Evolutionary conservation across 92 coral and sea anemone genomes (phyloP).

Genomic region (Actinernus sp.): DNA sequence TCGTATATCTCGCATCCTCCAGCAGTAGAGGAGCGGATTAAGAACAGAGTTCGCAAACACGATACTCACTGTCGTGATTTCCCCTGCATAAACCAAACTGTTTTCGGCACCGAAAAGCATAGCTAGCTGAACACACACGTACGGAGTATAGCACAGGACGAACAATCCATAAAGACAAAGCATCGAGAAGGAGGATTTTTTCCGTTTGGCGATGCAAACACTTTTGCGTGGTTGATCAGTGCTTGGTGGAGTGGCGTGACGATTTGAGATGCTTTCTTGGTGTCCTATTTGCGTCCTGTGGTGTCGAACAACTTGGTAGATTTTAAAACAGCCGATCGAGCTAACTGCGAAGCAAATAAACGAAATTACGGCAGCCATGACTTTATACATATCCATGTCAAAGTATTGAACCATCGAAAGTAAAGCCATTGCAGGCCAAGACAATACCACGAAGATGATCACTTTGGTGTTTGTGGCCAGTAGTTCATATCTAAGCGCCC

Average conservation of each 20-base stretch:
- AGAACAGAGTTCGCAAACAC: conserved; percentile 29
- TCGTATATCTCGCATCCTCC: conserved; percentile 43
- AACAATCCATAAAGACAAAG: conserved; percentile 24
- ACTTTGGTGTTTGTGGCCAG: conserved; percentile 26
- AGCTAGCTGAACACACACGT: conserved; percentile 28
- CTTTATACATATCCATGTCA: conserved; percentile 2
- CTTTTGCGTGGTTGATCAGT: not conserved
- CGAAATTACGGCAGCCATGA: conserved; percentile 16
- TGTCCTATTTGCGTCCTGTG: conserved; percentile 35
- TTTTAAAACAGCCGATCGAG: conserved; percentile 16
- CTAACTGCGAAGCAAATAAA: conserved; percentile 17
- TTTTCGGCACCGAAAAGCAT: conserved; percentile 18
- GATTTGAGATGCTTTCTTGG: conserved; percentile 15
- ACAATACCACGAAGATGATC: not conserved
- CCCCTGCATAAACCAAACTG: conserved; percentile 15
- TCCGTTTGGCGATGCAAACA: not conserved
- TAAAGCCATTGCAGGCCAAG: conserved; percentile 26
- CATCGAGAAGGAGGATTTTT: conserved; percentile 16
- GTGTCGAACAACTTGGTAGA: conserved; percentile 24
- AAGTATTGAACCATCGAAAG: conserved; percentile 18
- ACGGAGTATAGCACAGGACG: conserved; percentile 32
- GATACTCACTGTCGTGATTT: conserved; percentile 30
- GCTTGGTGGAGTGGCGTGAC: not conserved
- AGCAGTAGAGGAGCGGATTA: conserved; percentile 29
- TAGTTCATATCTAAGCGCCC: conserved; percentile 30